Evolutionary conservation across 2,797 vertebrate genomes (phyloP).

Genomic region (Myotis daubentonii): DNA sequence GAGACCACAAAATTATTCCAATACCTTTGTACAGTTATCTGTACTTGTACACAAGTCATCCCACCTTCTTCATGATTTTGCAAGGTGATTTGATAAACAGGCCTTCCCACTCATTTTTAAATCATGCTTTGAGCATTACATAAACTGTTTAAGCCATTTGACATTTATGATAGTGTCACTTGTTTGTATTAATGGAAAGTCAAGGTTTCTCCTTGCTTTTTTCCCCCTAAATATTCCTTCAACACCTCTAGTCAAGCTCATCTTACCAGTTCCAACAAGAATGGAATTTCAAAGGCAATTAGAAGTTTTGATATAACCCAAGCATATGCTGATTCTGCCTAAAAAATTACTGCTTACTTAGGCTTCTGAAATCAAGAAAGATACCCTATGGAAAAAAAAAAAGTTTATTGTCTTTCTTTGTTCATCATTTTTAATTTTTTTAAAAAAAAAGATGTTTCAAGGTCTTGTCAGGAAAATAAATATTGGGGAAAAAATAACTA

Average conservation of each 20-base stretch:
- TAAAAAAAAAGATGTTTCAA: conserved; percentile 67
- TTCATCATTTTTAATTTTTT: conserved; percentile 65
- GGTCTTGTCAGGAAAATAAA: conserved; percentile 72
- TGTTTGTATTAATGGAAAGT: not conserved
- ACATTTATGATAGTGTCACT: not conserved
- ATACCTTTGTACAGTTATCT: not conserved
- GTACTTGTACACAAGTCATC: not conserved
- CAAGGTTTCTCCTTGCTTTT: conserved; percentile 36
- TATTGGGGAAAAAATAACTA: conserved; percentile 67
- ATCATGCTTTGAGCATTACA: not conserved
- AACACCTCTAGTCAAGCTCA: conserved; percentile 64
- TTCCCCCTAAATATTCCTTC: conserved; percentile 23
- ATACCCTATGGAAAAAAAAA: conserved; percentile 55
- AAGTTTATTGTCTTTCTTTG: conserved; percentile 65
- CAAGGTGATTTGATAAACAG: not conserved
- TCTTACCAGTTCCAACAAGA: conserved; percentile 59
- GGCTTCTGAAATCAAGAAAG: conserved; percentile 68
- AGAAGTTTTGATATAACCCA: conserved; percentile 58
- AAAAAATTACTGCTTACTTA: conserved; percentile 51
- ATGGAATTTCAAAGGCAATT: conserved; percentile 78
- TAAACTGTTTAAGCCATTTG: conserved; percentile 20
- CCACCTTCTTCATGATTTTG: not conserved
- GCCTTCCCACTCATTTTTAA: not conserved
- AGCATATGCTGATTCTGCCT: conserved; percentile 66
- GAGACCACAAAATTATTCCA: not conserved